Base-by-base conservation (phyloP, 2,888 invertebrate genomes). In the Marronus borbonicus region DNA sequence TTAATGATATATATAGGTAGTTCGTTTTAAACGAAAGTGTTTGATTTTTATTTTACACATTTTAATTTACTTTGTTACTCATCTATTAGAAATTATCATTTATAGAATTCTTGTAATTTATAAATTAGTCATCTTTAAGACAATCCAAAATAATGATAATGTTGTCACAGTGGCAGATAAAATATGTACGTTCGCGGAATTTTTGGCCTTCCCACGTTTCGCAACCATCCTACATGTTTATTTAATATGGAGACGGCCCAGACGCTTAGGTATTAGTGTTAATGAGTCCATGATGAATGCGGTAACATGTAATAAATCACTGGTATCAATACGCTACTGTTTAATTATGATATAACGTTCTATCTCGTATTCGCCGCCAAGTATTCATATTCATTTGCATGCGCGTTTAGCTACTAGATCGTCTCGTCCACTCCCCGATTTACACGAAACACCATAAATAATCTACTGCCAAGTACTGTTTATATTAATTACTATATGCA, bases 301-400 rank as follows among this genome's bases (percentile, higher is more conserved):
- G 77, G 80, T 79, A 81, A 81, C 72, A 68, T 66, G 80, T 76
- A 77, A 82, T 81, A 81, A 82, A 82, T 82, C 80, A 81, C 78
- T 74, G 78, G 81, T 80, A 81, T 81, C 82, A 76, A 81, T 82
- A 82, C 80, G 80, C 80, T 80, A 82, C 79, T 81, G 80, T 80
- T 81, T 82, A 82, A 82, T 82, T 81, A 82, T 81, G 80, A 82
- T 82, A 80, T 82, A 81, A 72, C 77, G 66, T 55, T 78, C 72
- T 77, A 74, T 77, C 77, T 79, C 66, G 76, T 76, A 64, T 60
- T 69, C 44, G 75, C 78, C 75, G 75, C 75, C 75, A 78, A 75
- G 75, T 78, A 75, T 78, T 78, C 75, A 58, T 75, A 75, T 74
- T 78, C 74, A 78, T 78, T 75, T 78, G 75, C 78, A 75, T 78